Conservation (phyloP, 2,113 vertebrate species). For the Stegostoma tigrinum region DNA sequence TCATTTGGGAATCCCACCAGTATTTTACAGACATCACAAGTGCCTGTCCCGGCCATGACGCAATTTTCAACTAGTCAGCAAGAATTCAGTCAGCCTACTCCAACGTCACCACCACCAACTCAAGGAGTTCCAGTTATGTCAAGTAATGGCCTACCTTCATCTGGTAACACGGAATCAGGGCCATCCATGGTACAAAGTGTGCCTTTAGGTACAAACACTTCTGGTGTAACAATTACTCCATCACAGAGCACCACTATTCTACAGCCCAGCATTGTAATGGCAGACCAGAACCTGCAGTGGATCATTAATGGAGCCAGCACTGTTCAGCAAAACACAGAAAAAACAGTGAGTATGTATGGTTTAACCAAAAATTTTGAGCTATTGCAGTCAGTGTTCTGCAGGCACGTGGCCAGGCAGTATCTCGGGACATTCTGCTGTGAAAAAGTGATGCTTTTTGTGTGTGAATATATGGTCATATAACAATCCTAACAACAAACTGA, state of each 20-base stretch:
- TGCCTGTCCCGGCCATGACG: constrained; percentile 67
- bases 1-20: constrained; percentile 60
- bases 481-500: too few species aligned
- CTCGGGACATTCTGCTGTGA: not conserved
- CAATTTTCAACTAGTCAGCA: constrained; percentile 68
- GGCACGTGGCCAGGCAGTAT: not conserved
- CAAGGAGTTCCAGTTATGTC: constrained; percentile 60
- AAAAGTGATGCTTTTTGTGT: not conserved
- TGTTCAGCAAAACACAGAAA: constrained; percentile 74
- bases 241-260: constrained; percentile 73
- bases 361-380: not conserved
- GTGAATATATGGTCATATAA: not conserved
- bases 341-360: constrained; percentile 67
- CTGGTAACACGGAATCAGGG: constrained; percentile 60
- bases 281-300: constrained; percentile 94
- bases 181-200: constrained; percentile 70
- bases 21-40: constrained; percentile 70
- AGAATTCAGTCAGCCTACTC: constrained; percentile 67
- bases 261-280: constrained; percentile 86
- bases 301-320: constrained; percentile 84
- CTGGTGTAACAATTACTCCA: constrained; percentile 65
- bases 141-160: constrained; percentile 46
- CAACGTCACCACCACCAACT: constrained; percentile 52
- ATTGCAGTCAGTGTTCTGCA: not conserved
- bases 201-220: constrained; percentile 68